Percentiles rank a stretch among this genome's conserved stretches.
Conservation (phyloP, 1,140 invertebrate genomes). For the Meloidogyne floridensis region DNA sequence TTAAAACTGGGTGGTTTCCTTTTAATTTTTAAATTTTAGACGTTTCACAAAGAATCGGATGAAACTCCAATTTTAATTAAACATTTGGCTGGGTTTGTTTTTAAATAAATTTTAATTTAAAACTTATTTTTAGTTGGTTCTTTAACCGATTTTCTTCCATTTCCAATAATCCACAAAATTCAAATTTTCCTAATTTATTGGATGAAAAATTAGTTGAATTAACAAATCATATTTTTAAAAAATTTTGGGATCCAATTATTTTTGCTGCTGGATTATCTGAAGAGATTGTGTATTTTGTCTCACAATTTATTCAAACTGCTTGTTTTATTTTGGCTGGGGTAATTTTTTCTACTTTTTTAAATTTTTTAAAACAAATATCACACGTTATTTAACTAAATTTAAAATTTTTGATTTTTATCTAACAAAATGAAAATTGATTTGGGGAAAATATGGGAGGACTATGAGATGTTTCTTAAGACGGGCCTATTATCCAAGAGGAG, state of each 20-base stretch:
- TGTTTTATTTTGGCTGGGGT: background rate
- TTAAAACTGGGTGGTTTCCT: background rate
- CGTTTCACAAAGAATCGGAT: conserved; percentile 24
- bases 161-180: background rate
- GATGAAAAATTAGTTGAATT: conserved; percentile 18
- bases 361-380: background rate
- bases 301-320: conserved; percentile 10
- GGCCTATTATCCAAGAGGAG: too few relatives aligned
- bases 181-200: background rate
- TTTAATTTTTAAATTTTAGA: conserved; percentile 26
- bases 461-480: too few relatives aligned
- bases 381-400: too few relatives aligned
- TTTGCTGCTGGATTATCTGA: background rate
- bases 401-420: too few relatives aligned
- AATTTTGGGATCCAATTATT: conserved; percentile 25
- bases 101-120: background rate
- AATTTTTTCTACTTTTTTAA: background rate
- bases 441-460: too few relatives aligned
- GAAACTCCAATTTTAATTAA: conserved; percentile 21
- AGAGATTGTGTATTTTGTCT: background rate
- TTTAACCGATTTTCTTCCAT: background rate
- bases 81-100: conserved; percentile 24
- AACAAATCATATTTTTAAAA: conserved; percentile 16
- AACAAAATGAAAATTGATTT: too few relatives aligned
- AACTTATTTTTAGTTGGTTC: background rate